Percentiles rank a stretch among this genome's conserved stretches.
phyloP scores from a whole-genome alignment of 2,888 invertebrate genomes.

The Archaeoteleia sp. region DNA sequence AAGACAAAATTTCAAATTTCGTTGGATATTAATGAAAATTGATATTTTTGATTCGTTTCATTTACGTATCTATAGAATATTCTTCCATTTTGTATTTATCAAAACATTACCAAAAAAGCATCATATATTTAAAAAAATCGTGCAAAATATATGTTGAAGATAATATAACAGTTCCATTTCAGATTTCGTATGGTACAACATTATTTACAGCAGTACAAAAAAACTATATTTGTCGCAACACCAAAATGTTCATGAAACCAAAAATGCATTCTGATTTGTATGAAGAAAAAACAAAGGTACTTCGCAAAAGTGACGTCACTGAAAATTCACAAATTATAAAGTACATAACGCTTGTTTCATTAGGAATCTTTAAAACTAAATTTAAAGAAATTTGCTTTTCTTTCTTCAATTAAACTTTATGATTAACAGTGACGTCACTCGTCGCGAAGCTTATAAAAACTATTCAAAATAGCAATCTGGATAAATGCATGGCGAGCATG shows the following conservation, averaged over 20 bases:
- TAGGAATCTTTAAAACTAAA: conserved; percentile 16
- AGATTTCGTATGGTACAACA: no score
- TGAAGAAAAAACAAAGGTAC: conserved; percentile 23
- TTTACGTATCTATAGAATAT: no score
- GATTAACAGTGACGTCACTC: conserved; percentile 24
- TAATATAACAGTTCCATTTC: no score
- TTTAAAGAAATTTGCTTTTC: not conserved
- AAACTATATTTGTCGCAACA: conserved; percentile 16
- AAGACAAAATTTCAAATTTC: no score
- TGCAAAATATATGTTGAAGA: no score
- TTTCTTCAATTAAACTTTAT: conserved; percentile 1
- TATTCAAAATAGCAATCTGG: conserved; percentile 23
- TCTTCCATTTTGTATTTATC: no score
- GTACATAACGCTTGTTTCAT: no score
- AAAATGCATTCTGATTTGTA: conserved; percentile 31
- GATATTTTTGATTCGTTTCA: no score
- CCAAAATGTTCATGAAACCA: conserved; percentile 21
- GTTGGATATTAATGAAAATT: no score
- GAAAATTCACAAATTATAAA: conserved; percentile 28
- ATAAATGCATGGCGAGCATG: conserved; percentile 41
- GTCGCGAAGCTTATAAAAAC: conserved; percentile 22
- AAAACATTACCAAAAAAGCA: no score
- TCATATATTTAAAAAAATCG: no score
- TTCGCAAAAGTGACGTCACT: conserved; percentile 31
- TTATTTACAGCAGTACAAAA: no score